phyloP scores from a whole-genome alignment of 2,888 invertebrate species.

The Marronus borbonicus region DNA sequence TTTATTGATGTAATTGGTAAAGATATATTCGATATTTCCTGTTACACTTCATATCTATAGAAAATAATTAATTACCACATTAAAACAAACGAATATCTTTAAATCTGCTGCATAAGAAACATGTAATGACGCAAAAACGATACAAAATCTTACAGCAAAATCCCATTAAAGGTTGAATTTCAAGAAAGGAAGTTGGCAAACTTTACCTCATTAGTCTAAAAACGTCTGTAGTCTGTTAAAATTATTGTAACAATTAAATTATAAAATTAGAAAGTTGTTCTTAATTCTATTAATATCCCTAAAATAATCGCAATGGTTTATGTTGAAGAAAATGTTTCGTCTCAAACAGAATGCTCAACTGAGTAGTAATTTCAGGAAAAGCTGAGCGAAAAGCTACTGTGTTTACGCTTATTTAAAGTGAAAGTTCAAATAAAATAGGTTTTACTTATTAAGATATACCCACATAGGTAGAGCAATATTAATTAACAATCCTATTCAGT shows the following conservation, averaged over 20 bases:
- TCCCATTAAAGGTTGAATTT: background rate
- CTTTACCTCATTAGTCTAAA: background rate
- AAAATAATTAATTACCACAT: conserved; percentile 26
- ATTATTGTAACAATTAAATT: too few relatives aligned
- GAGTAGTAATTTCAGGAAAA: too few relatives aligned
- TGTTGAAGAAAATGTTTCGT: background rate
- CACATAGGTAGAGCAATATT: too few relatives aligned
- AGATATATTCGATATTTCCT: conserved; percentile 41
- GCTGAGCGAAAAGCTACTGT: too few relatives aligned
- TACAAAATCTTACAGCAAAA: background rate
- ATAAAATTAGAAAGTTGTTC: too few relatives aligned
- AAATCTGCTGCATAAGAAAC: background rate
- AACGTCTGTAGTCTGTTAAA: background rate
- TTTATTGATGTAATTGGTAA: conserved; percentile 33
- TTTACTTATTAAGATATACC: too few relatives aligned
- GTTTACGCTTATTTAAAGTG: too few relatives aligned
- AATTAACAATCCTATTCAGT: too few relatives aligned
- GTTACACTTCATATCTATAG: conserved; percentile 26
- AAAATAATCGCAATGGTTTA: background rate
- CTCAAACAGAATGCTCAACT: too few relatives aligned
- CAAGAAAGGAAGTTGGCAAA: conserved; percentile 6
- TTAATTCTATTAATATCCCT: background rate
- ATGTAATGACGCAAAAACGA: background rate
- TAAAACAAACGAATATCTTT: conserved; percentile 3
- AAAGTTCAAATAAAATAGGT: too few relatives aligned